phyloP scores from a whole-genome alignment of 2,797 vertebrate genomes.

The Coracias cyanogaster region DNA sequence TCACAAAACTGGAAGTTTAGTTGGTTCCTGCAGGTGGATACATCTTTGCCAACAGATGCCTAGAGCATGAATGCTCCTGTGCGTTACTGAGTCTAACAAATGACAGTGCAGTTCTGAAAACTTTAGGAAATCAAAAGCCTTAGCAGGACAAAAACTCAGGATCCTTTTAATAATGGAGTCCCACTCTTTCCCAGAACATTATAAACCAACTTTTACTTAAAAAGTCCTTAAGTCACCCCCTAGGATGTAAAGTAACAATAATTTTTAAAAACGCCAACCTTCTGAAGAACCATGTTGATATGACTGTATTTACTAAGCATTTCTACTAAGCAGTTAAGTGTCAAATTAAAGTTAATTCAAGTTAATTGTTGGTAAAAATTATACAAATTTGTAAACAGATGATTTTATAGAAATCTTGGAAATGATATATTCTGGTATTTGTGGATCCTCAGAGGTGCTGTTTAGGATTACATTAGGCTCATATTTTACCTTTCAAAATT shows the following conservation, averaged over 20 bases:
- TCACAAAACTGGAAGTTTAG: not conserved
- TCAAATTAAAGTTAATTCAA: not conserved
- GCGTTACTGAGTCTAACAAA: not conserved
- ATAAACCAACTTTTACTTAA: not conserved
- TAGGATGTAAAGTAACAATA: not conserved
- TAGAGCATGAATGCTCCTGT: not conserved
- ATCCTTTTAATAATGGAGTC: not conserved
- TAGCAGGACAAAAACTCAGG: not conserved
- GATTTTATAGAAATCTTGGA: not conserved
- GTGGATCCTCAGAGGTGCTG: not conserved
- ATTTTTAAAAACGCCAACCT: not conserved
- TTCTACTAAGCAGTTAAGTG: not conserved
- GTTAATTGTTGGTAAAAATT: not conserved
- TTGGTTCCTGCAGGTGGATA: not conserved
- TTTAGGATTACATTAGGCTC: not conserved
- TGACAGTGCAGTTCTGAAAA: not conserved
- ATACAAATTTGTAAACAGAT: not conserved
- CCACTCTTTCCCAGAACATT: not conserved
- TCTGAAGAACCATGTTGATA: not conserved
- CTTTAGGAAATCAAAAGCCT: not conserved
- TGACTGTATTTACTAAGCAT: not conserved
- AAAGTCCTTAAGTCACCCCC: not conserved
- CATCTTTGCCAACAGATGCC: not conserved
- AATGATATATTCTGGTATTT: not conserved
- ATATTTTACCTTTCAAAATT: not conserved